These are phyloP conservation scores for Heptranchias perlo DNA, from an alignment of 2,113 vertebrate genomes.

Conservation along the genomic window DNA sequence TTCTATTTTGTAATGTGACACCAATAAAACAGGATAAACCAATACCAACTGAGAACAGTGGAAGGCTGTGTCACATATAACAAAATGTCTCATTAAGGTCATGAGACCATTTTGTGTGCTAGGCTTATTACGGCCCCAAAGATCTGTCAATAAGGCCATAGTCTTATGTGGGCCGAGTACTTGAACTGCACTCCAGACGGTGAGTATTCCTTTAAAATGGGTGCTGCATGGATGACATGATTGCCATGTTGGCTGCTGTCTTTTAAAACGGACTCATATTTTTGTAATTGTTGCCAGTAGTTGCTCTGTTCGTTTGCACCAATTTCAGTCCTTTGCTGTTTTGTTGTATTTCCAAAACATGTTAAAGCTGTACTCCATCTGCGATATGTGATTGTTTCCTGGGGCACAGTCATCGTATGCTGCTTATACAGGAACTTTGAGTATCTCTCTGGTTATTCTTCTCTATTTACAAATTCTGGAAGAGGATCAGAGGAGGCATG, in stretches of 20 bases:
- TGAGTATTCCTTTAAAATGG: background rate
- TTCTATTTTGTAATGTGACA: background rate
- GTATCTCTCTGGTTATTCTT: too few species aligned
- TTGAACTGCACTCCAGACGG: background rate
- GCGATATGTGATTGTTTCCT: too few species aligned
- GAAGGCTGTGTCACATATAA: background rate
- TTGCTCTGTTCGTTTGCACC: too few species aligned
- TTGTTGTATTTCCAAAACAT: too few species aligned
- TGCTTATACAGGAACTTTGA: too few species aligned
- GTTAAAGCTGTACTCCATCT: too few species aligned
- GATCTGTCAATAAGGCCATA: background rate
- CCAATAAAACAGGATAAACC: background rate
- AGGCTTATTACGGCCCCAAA: background rate
- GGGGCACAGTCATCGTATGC: too few species aligned
- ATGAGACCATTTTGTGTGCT: background rate
- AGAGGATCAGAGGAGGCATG: background rate
- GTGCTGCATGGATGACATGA: background rate
- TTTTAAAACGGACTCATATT: too few species aligned
- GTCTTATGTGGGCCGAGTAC: background rate
- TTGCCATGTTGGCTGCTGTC: background rate
- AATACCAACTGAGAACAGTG: background rate
- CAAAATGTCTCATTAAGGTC: background rate
- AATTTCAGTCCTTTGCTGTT: too few species aligned
- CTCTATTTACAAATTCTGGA: background rate
- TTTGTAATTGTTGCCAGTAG: too few species aligned